phyloP scores from a whole-genome alignment of 2,797 vertebrate species.

The Mormyrops attenuatus region DNA sequence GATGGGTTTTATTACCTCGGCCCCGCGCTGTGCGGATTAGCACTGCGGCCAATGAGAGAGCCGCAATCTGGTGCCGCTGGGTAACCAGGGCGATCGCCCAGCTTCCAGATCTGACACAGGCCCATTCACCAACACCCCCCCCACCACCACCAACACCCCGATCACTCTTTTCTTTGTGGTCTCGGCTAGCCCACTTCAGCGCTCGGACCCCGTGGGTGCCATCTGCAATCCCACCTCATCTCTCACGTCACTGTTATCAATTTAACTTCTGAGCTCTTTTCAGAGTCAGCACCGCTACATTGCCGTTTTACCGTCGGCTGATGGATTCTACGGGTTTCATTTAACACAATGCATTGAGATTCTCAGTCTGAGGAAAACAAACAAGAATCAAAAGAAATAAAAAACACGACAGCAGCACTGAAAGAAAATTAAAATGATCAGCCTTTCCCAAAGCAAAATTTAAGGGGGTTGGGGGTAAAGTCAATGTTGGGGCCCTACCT shows the following conservation, averaged over 20 bases:
- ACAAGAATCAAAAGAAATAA: neutral
- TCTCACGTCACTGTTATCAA: constrained; percentile 19
- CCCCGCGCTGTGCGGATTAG: constrained; percentile 51
- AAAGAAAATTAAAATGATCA: neutral
- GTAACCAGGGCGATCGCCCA: constrained; percentile 45
- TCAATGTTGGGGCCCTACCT: neutral
- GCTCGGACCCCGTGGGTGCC: constrained; percentile 18
- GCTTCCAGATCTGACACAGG: constrained; percentile 46
- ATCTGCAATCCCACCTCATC: constrained; percentile 19
- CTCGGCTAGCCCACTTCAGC: constrained; percentile 28
- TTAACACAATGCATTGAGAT: neutral
- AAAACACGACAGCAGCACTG: neutral
- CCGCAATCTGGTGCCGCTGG: constrained; percentile 46
- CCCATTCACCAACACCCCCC: constrained; percentile 36
- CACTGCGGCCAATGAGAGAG: constrained; percentile 52
- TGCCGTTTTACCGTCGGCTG: neutral
- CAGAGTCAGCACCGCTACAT: neutral
- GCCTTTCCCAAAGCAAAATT: neutral
- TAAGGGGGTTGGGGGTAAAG: neutral
- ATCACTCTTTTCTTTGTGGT: constrained; percentile 21
- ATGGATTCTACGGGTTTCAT: neutral
- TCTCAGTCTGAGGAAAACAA: neutral
- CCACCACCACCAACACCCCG: constrained; percentile 33
- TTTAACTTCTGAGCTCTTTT: constrained; percentile 21
- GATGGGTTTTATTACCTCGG: constrained; percentile 46